A percentile compares a stretch with the other conserved stretches of the same genome.
Conservation (phyloP, 2,113 vertebrate genomes). For the Poeciliopsis prolifica region DNA sequence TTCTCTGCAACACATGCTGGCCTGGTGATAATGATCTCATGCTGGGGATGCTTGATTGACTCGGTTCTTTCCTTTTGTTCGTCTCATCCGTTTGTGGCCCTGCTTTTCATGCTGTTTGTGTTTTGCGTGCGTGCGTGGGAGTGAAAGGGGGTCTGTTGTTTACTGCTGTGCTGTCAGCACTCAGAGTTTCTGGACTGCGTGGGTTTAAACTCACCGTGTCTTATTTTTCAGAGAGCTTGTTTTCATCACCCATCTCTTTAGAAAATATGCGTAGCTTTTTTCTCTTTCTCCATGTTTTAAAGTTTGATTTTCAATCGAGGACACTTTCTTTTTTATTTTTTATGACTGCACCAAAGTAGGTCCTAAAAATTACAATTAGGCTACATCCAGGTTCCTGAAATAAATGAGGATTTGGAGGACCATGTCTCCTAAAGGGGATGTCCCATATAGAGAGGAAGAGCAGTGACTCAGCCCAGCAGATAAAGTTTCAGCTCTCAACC, state of each 20-base stretch:
- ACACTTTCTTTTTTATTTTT: not conserved
- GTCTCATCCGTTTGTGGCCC: constrained; percentile 24
- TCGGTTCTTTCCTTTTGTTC: constrained; percentile 22
- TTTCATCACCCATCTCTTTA: constrained; percentile 6
- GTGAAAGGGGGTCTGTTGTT: constrained; percentile 44
- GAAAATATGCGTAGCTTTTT: constrained; percentile 9
- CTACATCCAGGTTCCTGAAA: not conserved
- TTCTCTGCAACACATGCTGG: constrained; percentile 31
- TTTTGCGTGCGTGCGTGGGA: constrained; percentile 18
- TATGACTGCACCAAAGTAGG: not conserved
- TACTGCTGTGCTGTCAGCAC: constrained; percentile 34
- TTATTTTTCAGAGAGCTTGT: constrained; percentile 13
- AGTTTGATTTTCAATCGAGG: not conserved
- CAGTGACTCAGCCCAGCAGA: not conserved
- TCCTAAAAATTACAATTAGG: constrained; percentile 1
- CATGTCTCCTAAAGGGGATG: not conserved
- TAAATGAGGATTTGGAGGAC: not conserved
- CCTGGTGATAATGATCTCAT: constrained; percentile 36
- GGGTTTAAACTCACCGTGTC: constrained; percentile 43
- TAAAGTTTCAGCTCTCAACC: not conserved
- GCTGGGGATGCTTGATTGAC: constrained; percentile 38
- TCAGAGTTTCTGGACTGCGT: constrained; percentile 41
- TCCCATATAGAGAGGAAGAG: constrained; percentile 1
- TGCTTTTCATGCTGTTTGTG: constrained; percentile 21
- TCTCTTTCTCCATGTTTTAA: not conserved